phyloP scores from a whole-genome alignment of 2,888 invertebrate genomes.

The Diarsia dahlii region DNA sequence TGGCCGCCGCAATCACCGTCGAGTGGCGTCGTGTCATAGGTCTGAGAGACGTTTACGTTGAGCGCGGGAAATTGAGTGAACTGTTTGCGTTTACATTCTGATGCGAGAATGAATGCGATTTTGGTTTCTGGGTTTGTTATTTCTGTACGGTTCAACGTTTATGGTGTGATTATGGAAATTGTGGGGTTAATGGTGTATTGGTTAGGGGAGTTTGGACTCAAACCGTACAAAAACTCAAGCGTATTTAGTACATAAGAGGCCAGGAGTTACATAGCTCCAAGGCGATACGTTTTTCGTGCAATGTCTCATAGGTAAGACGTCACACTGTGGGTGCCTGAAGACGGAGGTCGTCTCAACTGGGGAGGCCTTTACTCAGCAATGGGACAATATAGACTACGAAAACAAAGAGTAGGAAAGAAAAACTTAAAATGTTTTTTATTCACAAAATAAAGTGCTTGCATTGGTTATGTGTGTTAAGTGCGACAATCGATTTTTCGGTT shows the following conservation, averaged over 20 bases:
- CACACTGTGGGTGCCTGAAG: too few relatives aligned
- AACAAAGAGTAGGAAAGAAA: not conserved
- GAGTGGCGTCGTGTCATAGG: conserved; percentile 63
- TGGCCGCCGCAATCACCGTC: conserved; percentile 72
- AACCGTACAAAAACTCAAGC: not conserved
- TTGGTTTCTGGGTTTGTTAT: conserved; percentile 23
- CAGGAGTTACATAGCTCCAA: not conserved
- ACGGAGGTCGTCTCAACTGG: too few relatives aligned
- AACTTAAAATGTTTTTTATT: not conserved
- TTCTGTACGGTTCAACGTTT: conserved; percentile 5
- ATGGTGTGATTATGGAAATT: not conserved
- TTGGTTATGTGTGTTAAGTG: not conserved
- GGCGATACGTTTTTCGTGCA: not conserved
- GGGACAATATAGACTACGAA: too few relatives aligned
- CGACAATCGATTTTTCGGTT: not conserved
- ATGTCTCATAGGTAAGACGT: not conserved
- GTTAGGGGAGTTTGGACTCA: not conserved
- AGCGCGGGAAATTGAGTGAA: conserved; percentile 61
- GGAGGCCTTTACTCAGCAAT: too few relatives aligned
- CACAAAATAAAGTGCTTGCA: not conserved
- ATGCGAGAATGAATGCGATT: conserved; percentile 41
- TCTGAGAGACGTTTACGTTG: conserved; percentile 60
- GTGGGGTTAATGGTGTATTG: not conserved
- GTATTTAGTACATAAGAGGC: too few relatives aligned
- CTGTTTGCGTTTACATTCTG: conserved; percentile 50